phyloP scores from a whole-genome alignment of 2,113 vertebrate genomes.

The Cervus canadensis region DNA sequence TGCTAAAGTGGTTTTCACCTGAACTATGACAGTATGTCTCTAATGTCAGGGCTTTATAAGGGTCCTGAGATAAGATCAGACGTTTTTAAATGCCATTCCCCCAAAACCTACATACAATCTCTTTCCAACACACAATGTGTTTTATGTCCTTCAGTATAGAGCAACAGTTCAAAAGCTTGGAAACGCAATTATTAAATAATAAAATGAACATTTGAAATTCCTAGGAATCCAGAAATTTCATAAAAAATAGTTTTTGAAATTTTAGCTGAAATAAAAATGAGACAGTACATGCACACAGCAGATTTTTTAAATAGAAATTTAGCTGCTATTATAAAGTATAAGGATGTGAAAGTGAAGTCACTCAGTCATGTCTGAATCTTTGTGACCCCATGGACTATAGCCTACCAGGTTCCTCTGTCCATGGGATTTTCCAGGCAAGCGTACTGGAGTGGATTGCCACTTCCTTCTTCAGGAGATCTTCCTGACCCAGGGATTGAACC shows the following conservation, averaged over 20 bases:
- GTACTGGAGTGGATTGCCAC: background rate
- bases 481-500: background rate
- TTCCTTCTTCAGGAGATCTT: background rate
- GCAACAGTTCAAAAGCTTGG: background rate
- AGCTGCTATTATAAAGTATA: background rate
- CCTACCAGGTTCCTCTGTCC: background rate
- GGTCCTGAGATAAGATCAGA: background rate
- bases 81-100: background rate
- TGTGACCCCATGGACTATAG: background rate
- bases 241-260: background rate
- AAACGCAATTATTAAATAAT: background rate
- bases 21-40: background rate
- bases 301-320: background rate
- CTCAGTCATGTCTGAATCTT: background rate
- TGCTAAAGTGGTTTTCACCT: background rate
- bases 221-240: background rate
- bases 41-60: background rate
- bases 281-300: background rate
- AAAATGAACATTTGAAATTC: background rate
- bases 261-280: slow-evolving; percentile 25
- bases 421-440: background rate
- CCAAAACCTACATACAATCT: background rate
- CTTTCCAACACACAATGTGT: background rate
- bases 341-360: background rate
- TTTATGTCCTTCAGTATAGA: background rate